Evolutionary conservation across 2,797 vertebrate genomes (phyloP).

Genomic region (Odontamblyopus lacepedii): DNA sequence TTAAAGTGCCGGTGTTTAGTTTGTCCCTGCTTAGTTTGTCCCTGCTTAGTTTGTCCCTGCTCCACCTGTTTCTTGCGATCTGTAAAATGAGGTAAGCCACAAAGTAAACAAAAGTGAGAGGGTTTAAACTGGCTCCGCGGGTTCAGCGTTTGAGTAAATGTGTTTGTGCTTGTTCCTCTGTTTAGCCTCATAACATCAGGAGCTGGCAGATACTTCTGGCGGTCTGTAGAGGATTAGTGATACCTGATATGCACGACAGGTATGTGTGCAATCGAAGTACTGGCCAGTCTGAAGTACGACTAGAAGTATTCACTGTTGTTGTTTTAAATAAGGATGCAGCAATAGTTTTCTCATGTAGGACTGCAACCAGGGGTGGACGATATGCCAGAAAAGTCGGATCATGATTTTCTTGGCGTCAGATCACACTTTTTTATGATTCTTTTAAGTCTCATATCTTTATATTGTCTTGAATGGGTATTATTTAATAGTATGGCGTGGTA

Average conservation of each 20-base stretch:
- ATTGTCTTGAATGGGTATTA: too few species aligned
- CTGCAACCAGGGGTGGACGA: too few species aligned
- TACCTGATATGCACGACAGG: background rate
- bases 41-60: background rate
- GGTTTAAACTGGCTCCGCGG: conserved; percentile 19
- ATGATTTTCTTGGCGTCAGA: too few species aligned
- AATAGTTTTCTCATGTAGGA: too few species aligned
- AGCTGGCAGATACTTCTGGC: background rate
- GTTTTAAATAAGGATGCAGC: too few species aligned
- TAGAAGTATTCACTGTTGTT: too few species aligned
- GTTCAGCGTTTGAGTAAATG: conserved; percentile 21
- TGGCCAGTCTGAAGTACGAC: background rate
- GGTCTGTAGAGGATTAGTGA: background rate
- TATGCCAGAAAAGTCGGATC: too few species aligned
- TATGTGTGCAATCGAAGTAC: background rate
- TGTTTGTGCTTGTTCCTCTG: background rate
- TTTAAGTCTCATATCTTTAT: too few species aligned
- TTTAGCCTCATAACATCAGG: conserved; percentile 17
- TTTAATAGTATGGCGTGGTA: too few species aligned
- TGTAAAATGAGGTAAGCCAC: conserved; percentile 9
- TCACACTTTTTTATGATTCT: too few species aligned
- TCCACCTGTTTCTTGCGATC: background rate
- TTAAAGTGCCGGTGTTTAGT: background rate
- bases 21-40: too few species aligned
- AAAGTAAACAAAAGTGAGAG: conserved; percentile 9